phyloP scores from a whole-genome alignment of 2,797 vertebrate species.

The Gambelia wislizenii region DNA sequence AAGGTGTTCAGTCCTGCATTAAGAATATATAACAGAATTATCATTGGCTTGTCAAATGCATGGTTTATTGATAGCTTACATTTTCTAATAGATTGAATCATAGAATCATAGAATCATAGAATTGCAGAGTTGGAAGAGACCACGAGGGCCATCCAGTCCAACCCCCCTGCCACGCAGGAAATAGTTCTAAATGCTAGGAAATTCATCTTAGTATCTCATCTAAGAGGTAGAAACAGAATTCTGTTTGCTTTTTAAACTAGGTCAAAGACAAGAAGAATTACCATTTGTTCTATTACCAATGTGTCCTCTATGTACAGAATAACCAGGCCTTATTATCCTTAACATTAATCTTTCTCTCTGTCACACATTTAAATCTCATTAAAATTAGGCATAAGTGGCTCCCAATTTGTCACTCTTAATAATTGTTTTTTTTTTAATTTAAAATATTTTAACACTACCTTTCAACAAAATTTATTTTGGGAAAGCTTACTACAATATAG shows the following conservation, averaged over 20 bases:
- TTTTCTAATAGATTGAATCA: not conserved
- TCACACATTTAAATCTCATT: not conserved
- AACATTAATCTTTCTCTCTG: not conserved
- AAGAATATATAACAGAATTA: not conserved
- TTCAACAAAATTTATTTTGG: not conserved
- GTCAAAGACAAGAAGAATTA: not conserved
- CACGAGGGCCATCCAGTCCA: too few relatives aligned
- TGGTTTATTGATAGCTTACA: not conserved
- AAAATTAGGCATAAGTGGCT: not conserved
- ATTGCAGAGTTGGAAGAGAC: too few relatives aligned
- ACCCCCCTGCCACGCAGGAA: too few relatives aligned
- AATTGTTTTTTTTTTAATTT: not conserved
- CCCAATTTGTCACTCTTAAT: not conserved
- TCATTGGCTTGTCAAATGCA: not conserved
- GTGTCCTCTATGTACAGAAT: not conserved
- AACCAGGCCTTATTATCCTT: slow-evolving; percentile 1
- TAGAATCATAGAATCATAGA: too few relatives aligned
- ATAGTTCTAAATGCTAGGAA: not conserved
- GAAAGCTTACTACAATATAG: not conserved
- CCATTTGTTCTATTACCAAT: slow-evolving; percentile 20
- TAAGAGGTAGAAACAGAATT: not conserved
- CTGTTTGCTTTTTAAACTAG: not conserved
- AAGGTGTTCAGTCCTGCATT: not conserved
- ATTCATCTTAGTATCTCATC: not conserved
- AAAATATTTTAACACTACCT: not conserved